phyloP scores from a whole-genome alignment of 2,113 vertebrate genomes.

The Indicator indicator region DNA sequence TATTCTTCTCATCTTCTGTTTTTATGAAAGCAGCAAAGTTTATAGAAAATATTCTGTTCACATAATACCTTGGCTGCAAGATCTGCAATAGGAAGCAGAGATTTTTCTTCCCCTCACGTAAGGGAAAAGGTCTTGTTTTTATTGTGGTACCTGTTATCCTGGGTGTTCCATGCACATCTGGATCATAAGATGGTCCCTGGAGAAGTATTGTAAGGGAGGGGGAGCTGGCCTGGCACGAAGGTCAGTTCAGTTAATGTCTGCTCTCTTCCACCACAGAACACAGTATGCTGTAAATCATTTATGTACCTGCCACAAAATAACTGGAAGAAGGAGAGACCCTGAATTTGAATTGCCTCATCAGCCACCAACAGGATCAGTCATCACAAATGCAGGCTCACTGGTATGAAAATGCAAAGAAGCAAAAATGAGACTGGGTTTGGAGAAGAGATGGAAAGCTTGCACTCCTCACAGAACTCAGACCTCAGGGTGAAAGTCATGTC shows the following conservation, averaged over 20 bases:
- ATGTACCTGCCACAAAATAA: not conserved
- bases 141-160: not conserved
- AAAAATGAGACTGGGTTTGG: not conserved
- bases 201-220: not conserved
- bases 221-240: not conserved
- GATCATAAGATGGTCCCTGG: not conserved
- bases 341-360: not conserved
- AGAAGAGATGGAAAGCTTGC: not conserved
- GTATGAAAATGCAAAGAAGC: not conserved
- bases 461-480: not conserved
- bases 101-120: not conserved
- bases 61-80: not conserved
- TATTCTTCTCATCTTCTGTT: not conserved
- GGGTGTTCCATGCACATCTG: not conserved
- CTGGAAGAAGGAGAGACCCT: not conserved
- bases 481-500: fast-evolving
- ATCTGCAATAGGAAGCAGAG: not conserved
- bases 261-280: not conserved
- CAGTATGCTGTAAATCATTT: not conserved
- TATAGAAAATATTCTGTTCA: not conserved
- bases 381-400: not conserved
- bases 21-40: not conserved
- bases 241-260: not conserved
- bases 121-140: not conserved
- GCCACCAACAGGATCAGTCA: not conserved